Conservation (phyloP, 2,797 vertebrate genomes). For the Sebastes hopkinsi region DNA sequence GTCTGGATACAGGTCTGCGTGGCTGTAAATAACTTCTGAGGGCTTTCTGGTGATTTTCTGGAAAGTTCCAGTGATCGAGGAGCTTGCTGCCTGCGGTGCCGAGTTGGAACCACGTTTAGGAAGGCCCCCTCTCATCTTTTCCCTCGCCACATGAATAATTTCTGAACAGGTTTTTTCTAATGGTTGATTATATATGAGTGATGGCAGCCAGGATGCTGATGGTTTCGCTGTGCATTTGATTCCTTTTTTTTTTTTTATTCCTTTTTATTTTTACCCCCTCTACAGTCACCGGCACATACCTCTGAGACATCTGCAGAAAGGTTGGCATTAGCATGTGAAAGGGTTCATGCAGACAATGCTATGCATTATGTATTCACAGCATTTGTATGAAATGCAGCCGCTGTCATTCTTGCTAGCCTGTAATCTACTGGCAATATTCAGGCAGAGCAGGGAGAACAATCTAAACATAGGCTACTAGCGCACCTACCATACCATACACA, state of each 20-base stretch:
- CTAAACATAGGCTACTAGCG: slow-evolving; percentile 46
- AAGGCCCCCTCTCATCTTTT: slow-evolving; percentile 17
- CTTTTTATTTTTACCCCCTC: slow-evolving; percentile 53
- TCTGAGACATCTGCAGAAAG: slow-evolving; percentile 80
- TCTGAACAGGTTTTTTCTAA: slow-evolving; percentile 21
- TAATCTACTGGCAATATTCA: slow-evolving; percentile 79
- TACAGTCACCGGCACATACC: slow-evolving; percentile 68
- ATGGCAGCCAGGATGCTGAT: slow-evolving; percentile 31
- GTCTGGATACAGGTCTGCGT: slow-evolving; percentile 55
- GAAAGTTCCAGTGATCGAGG: slow-evolving; percentile 58
- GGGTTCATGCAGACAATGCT: slow-evolving; percentile 78
- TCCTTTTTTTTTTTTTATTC: slow-evolving; percentile 41
- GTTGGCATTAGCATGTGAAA: slow-evolving; percentile 85
- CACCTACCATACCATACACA: slow-evolving; percentile 30
- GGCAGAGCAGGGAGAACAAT: slow-evolving; percentile 55
- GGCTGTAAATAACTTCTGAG: slow-evolving; percentile 70
- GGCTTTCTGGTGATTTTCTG: slow-evolving; percentile 53
- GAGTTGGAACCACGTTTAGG: slow-evolving; percentile 32
- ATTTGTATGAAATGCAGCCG: slow-evolving; percentile 81
- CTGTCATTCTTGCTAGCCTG: slow-evolving; percentile 76
- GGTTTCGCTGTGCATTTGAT: slow-evolving; percentile 47
- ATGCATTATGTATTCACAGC: slow-evolving; percentile 83
- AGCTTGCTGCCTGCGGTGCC: background rate
- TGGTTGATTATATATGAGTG: slow-evolving; percentile 42
- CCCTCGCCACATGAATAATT: slow-evolving; percentile 43